phyloP scores from a whole-genome alignment of 2,113 vertebrate genomes.

The Cephalophus harveyi region DNA sequence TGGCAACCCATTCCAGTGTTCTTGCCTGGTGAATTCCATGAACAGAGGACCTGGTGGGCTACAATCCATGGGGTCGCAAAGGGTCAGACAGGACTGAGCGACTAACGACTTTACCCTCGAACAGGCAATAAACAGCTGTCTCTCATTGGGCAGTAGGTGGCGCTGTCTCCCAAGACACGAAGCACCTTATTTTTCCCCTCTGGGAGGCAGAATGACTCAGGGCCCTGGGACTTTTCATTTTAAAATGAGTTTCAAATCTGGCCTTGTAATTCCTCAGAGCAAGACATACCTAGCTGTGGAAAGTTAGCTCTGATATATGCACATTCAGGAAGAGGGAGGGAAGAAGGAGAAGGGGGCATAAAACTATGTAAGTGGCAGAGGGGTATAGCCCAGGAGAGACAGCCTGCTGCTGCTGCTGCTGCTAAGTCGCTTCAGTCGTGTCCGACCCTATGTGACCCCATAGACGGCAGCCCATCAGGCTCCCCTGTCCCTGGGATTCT shows the following conservation, averaged over 20 bases:
- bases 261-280: not conserved
- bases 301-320: not conserved
- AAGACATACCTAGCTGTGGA: not conserved
- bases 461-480: no score
- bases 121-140: not conserved
- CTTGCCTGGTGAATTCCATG: not conserved
- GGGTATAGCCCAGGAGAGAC: not conserved
- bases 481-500: no score
- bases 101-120: not conserved
- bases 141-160: not conserved
- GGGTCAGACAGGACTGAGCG: not conserved
- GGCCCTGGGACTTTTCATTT: not conserved
- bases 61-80: not conserved
- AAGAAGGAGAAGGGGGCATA: not conserved
- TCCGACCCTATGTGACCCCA: no score
- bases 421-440: no score
- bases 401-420: no score
- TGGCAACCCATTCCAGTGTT: not conserved
- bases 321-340: not conserved
- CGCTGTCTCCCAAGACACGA: not conserved
- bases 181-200: not conserved
- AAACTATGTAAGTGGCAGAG: not conserved
- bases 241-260: not conserved
- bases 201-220: rapidly evolving
- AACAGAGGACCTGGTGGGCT: not conserved